phyloP scores from a whole-genome alignment of 1,140 invertebrate genomes.

The Ips typographus region DNA sequence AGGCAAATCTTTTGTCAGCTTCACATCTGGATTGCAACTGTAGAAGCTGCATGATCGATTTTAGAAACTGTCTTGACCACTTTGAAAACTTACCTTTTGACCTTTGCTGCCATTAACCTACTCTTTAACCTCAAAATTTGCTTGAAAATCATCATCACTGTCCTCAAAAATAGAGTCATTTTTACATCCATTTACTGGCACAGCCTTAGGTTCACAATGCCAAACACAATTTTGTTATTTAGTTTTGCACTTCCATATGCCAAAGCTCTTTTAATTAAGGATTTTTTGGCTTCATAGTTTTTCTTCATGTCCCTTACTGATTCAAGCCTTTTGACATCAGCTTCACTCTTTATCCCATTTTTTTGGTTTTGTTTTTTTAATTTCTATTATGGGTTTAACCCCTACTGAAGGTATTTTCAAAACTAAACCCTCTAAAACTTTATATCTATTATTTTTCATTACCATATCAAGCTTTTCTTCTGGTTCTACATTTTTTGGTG shows the following conservation, averaged over 20 bases:
- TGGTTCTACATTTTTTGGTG: not conserved
- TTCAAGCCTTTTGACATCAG: constrained; percentile 60
- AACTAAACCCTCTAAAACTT: not conserved
- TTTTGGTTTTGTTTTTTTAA: constrained; percentile 12
- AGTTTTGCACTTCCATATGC: constrained; percentile 57
- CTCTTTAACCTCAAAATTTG: constrained; percentile 57
- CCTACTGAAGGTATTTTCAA: not conserved
- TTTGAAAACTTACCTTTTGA: constrained; percentile 52
- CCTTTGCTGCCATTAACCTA: constrained; percentile 59
- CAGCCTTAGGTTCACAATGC: not conserved
- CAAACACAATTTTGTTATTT: constrained; percentile 58
- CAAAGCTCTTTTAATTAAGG: constrained; percentile 58
- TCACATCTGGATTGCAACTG: constrained; percentile 60
- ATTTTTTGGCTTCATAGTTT: constrained; percentile 59
- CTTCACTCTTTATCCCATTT: constrained; percentile 37
- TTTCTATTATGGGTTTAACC: not conserved
- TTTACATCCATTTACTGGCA: constrained; percentile 43
- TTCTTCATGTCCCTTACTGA: constrained; percentile 59
- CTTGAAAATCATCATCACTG: constrained; percentile 48
- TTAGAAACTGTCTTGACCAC: not conserved
- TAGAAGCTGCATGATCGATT: constrained; percentile 51
- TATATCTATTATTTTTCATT: constrained; percentile 36
- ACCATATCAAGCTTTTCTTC: constrained; percentile 31
- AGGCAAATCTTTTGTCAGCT: constrained; percentile 61
- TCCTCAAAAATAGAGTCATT: constrained; percentile 52